Evolutionary conservation across 2,113 vertebrate species (phyloP), one percentile per base, ranked within the genome.

Genomic region (Benitochromis conjunctus): DNA sequence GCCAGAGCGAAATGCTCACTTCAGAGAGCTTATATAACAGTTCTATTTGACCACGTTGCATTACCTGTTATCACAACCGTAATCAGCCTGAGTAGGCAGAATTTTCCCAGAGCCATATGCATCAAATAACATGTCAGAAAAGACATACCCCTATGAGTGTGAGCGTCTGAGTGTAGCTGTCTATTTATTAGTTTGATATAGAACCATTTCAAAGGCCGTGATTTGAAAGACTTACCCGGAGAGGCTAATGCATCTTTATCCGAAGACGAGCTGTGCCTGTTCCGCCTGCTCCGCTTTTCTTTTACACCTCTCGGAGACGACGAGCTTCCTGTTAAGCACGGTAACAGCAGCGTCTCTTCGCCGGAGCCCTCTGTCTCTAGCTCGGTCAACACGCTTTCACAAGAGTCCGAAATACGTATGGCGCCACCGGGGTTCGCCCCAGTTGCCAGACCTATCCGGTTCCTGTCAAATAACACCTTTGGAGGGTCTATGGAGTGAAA

Each of bases 311-410:
- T 91, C 18, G 93, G 94, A 6, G 94, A 92, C 66, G 92, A 82
- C 62, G 95, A 83, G 90, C 88, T 89, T 86, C 92, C 94, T 31
- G 90, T 58, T n/a, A 94, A 74, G 54, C 92, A 95, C 11, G 96
- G 96, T 11, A 97, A 86, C 77, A 97, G 38, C 87, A 96, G 91
- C 64, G 95, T 71, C 79, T 97, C 96, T 87, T 97, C 96, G 1
- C 95, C 93, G 10, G 94, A 96, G 2, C 94, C 95, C 74, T 96
- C 96, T 4, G 93, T 94, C 82, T 96, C 96, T 80, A 96, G 93
- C 88, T 97, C 96, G 12, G 95, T 96, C 8, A 97, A 66, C 11
- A 96, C 94, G 87, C 96, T 96, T 56, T 97, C 96, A 56, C 93
- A 86, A 2, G 96, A 96, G 80, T 89, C 95, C 78, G 94, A 95